Evolutionary conservation across 2,888 invertebrate species (phyloP).

Genomic region (Aphidoletes aphidimyza): DNA sequence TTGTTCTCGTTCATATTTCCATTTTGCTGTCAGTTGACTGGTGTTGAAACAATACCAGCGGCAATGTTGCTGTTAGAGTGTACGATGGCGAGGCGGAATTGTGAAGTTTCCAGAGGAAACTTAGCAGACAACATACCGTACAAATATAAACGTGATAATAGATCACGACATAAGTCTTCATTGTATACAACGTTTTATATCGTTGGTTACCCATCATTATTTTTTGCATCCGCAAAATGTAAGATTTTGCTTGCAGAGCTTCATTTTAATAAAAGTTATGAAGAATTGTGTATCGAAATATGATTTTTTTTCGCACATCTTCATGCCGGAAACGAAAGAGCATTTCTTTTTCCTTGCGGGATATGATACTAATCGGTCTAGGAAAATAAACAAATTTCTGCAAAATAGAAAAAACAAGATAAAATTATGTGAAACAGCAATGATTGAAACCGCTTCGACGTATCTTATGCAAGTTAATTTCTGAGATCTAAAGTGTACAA

Average conservation of each 20-base stretch:
- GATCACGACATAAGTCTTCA: slow-evolving; percentile 51
- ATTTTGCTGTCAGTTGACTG: not conserved
- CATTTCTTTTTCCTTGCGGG: slow-evolving; percentile 35
- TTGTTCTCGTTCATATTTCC: not conserved
- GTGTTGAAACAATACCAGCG: not conserved
- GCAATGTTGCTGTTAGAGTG: not conserved
- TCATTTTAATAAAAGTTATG: not conserved
- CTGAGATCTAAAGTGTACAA: too few relatives aligned
- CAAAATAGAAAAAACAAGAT: not conserved
- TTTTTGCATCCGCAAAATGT: slow-evolving; percentile 30
- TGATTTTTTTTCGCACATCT: too few relatives aligned
- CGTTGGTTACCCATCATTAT: slow-evolving; percentile 34
- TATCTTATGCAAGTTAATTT: too few relatives aligned
- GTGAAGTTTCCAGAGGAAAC: slow-evolving; percentile 29
- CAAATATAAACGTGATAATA: slow-evolving; percentile 27
- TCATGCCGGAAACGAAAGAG: too few relatives aligned
- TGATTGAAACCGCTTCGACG: too few relatives aligned
- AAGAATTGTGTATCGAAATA: not conserved
- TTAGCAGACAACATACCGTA: not conserved
- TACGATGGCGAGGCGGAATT: not conserved
- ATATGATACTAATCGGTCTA: not conserved
- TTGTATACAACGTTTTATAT: slow-evolving; percentile 5
- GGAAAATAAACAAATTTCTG: slow-evolving; percentile 18
- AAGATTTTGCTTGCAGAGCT: not conserved
- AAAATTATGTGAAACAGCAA: not conserved